phyloP scores from a whole-genome alignment of 2,797 vertebrate species.

The Erpetoichthys calabaricus region DNA sequence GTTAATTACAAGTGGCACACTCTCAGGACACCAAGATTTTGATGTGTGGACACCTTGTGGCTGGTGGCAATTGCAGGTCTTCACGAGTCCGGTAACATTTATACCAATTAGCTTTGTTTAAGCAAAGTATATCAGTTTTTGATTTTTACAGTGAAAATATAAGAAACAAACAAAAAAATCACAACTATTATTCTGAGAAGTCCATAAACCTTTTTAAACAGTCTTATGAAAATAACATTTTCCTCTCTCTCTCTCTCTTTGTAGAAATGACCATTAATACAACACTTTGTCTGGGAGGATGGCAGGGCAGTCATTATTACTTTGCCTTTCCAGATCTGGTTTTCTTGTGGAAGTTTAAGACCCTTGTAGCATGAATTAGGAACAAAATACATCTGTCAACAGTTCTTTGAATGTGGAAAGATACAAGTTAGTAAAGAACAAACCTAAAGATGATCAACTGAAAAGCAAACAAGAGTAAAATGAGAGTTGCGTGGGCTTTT shows the following conservation, averaged over 20 bases:
- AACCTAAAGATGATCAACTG: too few relatives aligned
- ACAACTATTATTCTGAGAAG: neutral
- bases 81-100: neutral
- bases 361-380: neutral
- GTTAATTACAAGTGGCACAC: slow-evolving; percentile 1
- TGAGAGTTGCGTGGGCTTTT: too few relatives aligned
- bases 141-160: neutral
- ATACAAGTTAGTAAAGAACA: too few relatives aligned
- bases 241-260: neutral
- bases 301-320: slow-evolving; percentile 5
- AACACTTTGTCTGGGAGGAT: slow-evolving; percentile 1
- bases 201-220: slow-evolving; percentile 2
- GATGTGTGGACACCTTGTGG: slow-evolving; percentile 11
- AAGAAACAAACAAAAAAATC: slow-evolving; percentile 3
- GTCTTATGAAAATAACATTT: slow-evolving; percentile 12
- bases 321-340: slow-evolving; percentile 7
- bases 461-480: too few relatives aligned
- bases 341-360: slow-evolving; percentile 1
- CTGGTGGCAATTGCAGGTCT: slow-evolving; percentile 9
- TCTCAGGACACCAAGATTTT: slow-evolving; percentile 4
- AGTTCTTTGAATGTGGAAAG: too few relatives aligned
- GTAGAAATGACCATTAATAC: neutral
- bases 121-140: neutral
- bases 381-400: too few relatives aligned
- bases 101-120: too few relatives aligned